phyloP scores from a whole-genome alignment of 2,113 vertebrate genomes.

The Lipophrys pholis region DNA sequence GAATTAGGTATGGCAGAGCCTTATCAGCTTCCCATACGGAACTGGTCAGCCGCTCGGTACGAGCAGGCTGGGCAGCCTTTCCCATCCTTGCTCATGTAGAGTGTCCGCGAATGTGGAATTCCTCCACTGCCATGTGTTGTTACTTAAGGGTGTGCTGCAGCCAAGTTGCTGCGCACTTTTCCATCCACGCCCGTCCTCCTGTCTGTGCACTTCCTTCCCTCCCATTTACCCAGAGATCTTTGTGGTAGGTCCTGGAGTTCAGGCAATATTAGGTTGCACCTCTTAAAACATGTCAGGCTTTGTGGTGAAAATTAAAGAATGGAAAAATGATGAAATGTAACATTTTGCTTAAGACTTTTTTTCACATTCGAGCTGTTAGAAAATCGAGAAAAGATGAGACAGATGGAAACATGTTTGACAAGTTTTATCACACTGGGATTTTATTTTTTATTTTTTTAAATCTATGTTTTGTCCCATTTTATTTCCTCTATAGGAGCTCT shows the following conservation, averaged over 20 bases:
- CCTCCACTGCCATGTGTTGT: conserved; percentile 85
- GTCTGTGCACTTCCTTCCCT: conserved; percentile 86
- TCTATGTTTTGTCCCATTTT: conserved; percentile 30
- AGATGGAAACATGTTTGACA: conserved; percentile 64
- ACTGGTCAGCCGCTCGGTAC: conserved; percentile 25
- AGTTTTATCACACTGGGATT: conserved; percentile 52
- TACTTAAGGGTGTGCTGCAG: conserved; percentile 84
- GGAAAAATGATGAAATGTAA: conserved; percentile 85
- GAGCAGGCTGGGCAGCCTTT: conserved; percentile 53
- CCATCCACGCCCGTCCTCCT: conserved; percentile 87
- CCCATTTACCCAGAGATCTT: conserved; percentile 85
- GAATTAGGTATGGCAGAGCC: conserved; percentile 80
- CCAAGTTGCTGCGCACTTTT: conserved; percentile 85
- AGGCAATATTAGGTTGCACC: conserved; percentile 87
- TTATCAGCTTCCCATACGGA: conserved; percentile 78
- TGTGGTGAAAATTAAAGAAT: conserved; percentile 86
- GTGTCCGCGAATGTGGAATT: conserved; percentile 74
- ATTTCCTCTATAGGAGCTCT: conserved; percentile 36
- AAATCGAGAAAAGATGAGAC: conserved; percentile 56
- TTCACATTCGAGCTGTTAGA: conserved; percentile 67
- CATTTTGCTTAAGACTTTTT: conserved; percentile 75
- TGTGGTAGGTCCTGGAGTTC: conserved; percentile 87
- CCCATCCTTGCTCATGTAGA: conserved; percentile 59
- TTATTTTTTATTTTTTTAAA: conserved; percentile 53
- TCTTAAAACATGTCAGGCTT: conserved; percentile 86